Base-by-base conservation (phyloP, 2,113 vertebrate species). In the Corythornis cristatus region DNA sequence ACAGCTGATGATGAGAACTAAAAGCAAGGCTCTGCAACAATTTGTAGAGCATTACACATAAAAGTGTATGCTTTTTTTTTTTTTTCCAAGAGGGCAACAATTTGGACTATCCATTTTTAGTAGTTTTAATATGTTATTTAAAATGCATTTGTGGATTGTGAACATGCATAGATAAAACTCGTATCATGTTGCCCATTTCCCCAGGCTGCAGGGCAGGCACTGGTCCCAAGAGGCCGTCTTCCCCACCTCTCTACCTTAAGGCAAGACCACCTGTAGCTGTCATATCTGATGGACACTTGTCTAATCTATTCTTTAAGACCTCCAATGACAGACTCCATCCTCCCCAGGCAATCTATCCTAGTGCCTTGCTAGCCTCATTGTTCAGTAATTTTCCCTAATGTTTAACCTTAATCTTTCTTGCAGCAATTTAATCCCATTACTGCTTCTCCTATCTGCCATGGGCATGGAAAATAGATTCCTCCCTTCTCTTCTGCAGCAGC, bases 371-470 rank as follows among this genome's bases (percentile, higher is more conserved):
- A 83, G 89, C 72, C 79, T 96, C 88, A 67, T 91, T 90, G 60
- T 91, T 93, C 85, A 67, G 72, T 93, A 91, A 95, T 94, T 96
- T 96, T 77, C 92, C 87, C 40, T 96, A 88, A 96, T 93, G 88
- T 96, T 94, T 93, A 95, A 95, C 90, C 88, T 95, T 90, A 89
- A 91, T 95, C 93, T 96, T 95, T 76, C 88, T 83, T 90, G 18
- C 85, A 88, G 89, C 92, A 94, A 86, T 95, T 95, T 94, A 96
- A 93, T 91, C 88, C 79, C 82, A 86, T 96, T 96, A 95, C 79
- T 77, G 83, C 76, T 86, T 83, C 67, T 95, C 67, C 75, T 83
- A 7, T 92, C 85, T 96, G 93, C 75, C 83, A 48, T 88, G 92
- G 90, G 43, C 92, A 94, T 51, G 67, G 92, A 77, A 95, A 96